Percentiles rank a stretch among this genome's conserved stretches.
phyloP scores from a whole-genome alignment of 2,797 vertebrate species.

The Alfaro cultratus region DNA sequence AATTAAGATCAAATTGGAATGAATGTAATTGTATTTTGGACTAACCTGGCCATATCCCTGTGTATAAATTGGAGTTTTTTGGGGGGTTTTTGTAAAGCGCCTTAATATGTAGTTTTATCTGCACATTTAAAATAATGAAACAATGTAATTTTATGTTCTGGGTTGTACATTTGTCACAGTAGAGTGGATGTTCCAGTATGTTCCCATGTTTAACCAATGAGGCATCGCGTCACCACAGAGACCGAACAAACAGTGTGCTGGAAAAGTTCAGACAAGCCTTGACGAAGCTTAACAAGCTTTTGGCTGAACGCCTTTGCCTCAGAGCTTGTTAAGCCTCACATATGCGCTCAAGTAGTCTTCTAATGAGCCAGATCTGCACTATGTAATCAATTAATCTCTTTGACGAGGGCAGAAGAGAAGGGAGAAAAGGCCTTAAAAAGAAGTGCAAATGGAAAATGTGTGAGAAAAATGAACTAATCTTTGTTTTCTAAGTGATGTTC shows the following conservation, averaged over 20 bases:
- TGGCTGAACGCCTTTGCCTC: conserved; percentile 18
- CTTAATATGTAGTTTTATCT: background rate
- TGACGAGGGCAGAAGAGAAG: conserved; percentile 36
- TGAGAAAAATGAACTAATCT: background rate
- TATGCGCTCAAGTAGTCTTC: conserved; percentile 44
- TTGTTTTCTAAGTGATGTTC: conserved; percentile 1
- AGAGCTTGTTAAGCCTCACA: conserved; percentile 54
- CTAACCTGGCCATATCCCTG: background rate
- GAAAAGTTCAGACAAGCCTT: conserved; percentile 44
- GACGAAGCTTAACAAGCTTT: conserved; percentile 51
- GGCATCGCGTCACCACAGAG: conserved; percentile 29
- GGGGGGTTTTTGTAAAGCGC: background rate
- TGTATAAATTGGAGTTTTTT: too few relatives aligned
- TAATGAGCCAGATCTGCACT: conserved; percentile 60
- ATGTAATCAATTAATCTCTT: conserved; percentile 68
- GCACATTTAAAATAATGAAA: background rate
- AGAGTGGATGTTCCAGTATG: background rate
- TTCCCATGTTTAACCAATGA: conserved; percentile 26
- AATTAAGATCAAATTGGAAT: too few relatives aligned
- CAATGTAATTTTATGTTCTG: background rate
- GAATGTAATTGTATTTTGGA: background rate
- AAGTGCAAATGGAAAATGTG: conserved; percentile 16
- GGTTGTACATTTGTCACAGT: background rate
- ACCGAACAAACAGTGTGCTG: conserved; percentile 42
- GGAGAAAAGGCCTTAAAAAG: conserved; percentile 12